Evolutionary conservation across 2,113 vertebrate genomes (phyloP).

Genomic region (Ceratotherium simum): DNA sequence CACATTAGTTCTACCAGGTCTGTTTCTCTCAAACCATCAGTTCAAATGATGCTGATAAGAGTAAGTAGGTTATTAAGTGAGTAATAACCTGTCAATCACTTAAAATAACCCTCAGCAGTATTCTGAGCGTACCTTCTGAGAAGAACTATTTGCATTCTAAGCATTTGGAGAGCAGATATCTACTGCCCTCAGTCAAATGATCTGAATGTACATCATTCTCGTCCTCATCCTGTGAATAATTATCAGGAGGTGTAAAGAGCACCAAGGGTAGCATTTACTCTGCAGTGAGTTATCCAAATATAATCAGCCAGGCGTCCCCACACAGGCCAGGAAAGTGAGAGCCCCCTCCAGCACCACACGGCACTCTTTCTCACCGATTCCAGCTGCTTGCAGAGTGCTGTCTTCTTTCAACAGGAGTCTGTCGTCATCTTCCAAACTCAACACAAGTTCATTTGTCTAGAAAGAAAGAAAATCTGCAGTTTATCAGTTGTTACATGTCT

Average conservation of each 20-base stretch:
- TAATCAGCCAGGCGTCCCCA: constrained; percentile 68
- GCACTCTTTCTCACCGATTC: constrained; percentile 90
- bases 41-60: constrained; percentile 86
- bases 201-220: constrained; percentile 76
- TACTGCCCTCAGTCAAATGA: constrained; percentile 79
- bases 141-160: constrained; percentile 83
- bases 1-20: constrained; percentile 74
- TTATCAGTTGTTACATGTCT: neutral
- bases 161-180: constrained; percentile 74
- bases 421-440: constrained; percentile 95
- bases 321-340: constrained; percentile 61
- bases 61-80: constrained; percentile 69
- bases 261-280: constrained; percentile 80
- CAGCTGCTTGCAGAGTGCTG: constrained; percentile 89
- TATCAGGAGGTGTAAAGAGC: constrained; percentile 74
- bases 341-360: constrained; percentile 54
- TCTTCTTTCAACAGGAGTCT: constrained; percentile 90
- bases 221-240: constrained; percentile 77
- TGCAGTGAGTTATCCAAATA: constrained; percentile 79
- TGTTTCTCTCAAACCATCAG: constrained; percentile 81
- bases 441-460: constrained; percentile 95
- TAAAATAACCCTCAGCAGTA: constrained; percentile 85
- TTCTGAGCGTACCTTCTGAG: constrained; percentile 80
- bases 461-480: constrained; percentile 63
- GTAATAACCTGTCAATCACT: constrained; percentile 86